A percentile compares a stretch with the other conserved stretches of the same genome.
Conservation (phyloP, 1,140 invertebrate genomes). For the Drosophila lacteicornis region DNA sequence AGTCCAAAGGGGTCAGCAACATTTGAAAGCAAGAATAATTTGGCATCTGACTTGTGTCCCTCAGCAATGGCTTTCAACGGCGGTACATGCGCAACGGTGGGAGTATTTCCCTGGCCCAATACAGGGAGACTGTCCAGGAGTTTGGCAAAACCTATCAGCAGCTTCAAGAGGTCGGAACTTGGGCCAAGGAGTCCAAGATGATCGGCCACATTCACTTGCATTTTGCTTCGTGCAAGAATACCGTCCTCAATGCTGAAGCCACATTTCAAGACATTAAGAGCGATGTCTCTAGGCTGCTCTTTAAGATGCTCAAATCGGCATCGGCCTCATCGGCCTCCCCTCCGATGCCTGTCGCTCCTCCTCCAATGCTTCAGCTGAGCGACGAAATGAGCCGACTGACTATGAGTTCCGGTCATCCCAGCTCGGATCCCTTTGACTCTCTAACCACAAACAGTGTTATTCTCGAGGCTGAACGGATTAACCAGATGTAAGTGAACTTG, state of each 20-base stretch:
- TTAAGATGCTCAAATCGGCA: conserved; percentile 24
- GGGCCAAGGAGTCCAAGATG: not conserved
- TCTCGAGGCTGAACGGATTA: conserved; percentile 23
- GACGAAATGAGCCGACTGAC: conserved; percentile 37
- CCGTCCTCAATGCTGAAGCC: not conserved
- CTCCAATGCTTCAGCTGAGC: conserved; percentile 27
- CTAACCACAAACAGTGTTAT: conserved; percentile 34
- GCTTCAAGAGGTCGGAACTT: not conserved
- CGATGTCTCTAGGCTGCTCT: conserved; percentile 5
- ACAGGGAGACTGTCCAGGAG: not conserved
- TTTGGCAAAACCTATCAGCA: not conserved
- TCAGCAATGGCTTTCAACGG: conserved; percentile 5
- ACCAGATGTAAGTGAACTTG: conserved; percentile 36
- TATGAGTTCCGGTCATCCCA: conserved; percentile 7
- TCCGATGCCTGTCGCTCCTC: not conserved
- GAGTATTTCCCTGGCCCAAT: conserved; percentile 5
- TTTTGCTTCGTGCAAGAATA: not conserved
- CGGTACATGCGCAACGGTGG: not conserved
- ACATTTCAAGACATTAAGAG: conserved; percentile 3
- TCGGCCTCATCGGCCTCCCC: not conserved
- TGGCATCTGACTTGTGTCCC: not conserved
- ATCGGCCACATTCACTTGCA: conserved; percentile 9
- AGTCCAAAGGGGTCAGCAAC: conserved; percentile 1
- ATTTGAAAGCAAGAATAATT: too few species aligned
- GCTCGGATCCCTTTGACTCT: conserved; percentile 37